Base-by-base conservation (phyloP, 23 tunicate genomes). In the Halocynthia aurantium region DNA sequence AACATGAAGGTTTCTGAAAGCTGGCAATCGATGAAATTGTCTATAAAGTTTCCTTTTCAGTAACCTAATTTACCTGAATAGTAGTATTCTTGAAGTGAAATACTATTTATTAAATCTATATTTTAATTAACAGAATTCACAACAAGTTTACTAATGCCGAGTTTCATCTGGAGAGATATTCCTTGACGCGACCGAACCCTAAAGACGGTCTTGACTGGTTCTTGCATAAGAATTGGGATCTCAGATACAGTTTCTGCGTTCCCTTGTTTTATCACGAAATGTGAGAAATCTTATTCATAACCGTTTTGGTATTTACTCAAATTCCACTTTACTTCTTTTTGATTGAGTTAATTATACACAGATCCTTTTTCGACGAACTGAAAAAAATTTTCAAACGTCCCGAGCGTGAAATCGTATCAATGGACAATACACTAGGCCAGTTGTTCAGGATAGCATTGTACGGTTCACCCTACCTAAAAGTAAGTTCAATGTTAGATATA, bases 371-470 rank as follows among this genome's bases (percentile, higher is more conserved):
- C 44, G 44, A 31, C 44, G 44, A 31, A 31, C 44, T 31, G 44
- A 31, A 31, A 31, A 4, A 0, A 0, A 31, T 31, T 31, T 31
- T 31, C 44, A 31, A 31, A 31, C 44, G 31, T 9, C 31, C 70
- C 9, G 49, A 40, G 9, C 17, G 22, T 11, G 70, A 65, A 65
- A 65, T 65, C 31, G 31, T 65, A 40, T 20, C 22, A 9, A 65
- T 65, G 70, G 70, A 65, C 70, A 65, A 65, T 2, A 65, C 70
- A 65, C 13, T 65, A 9, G 70, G 70, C 19, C 70, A 65, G 70
- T 65, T 65, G 70, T 20, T 49, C 22, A 65, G 70, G 31, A 9
- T 65, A 15, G 22, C 70, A 5, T 0, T 65, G 15, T 65, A 20
- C 31, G 70, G 70, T 0, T 9, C 22, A 65, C 22, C 22, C 5